Base-by-base conservation (phyloP, 2,113 vertebrate species). In the Mormoops blainvillei region DNA sequence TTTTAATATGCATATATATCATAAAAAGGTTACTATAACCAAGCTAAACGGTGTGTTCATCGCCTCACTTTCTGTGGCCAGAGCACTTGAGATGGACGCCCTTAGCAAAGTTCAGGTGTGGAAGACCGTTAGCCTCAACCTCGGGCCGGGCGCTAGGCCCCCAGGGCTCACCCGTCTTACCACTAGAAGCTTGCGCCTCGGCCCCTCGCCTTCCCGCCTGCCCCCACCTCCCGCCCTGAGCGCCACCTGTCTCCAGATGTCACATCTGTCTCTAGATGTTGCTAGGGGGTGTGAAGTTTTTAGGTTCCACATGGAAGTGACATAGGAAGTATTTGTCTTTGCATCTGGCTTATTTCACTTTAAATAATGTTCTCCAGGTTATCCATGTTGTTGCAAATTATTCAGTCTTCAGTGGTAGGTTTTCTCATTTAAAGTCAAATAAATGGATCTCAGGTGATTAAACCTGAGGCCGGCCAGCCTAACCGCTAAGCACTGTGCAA, bases 151-250 rank as follows among this genome's bases (percentile, higher is more conserved):
- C 19, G 26, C 33, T 33, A 45, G 6, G 38, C 41, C 20, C 63
- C 22, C 7, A 24, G 43, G 85, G 18, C 22, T 19, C 22, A 31
- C 0, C 2, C 3, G 4, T 18, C 26, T 91, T 19, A 7, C 4
- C 61, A 19, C 28, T 9, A 8, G 58, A 36, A 33, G 22, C 6
- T 65, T 28, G 2, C 20, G 33, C 6, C 7, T 58, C 33, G 11
- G 43, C 56, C 36, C 7, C 4, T 7, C 4, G 2, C 45, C 19
- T 52, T n/a, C 48, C 15, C 48, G 41, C 20, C 54, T 63, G 5
- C 5, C 26, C 2, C 63, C 1, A 3, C 15, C n/a, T 6, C 11
- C 7, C 5, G 0, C 7, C 41, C 28, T 24, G 2, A 5, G 18
- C 68, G 8, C 7, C 12, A 0, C 19, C 48, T 48, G 10, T 41